A percentile compares a stretch with the other conserved stretches of the same genome.
Conservation (phyloP, 2,888 invertebrate genomes). For the Nemotelus nigrinus region DNA sequence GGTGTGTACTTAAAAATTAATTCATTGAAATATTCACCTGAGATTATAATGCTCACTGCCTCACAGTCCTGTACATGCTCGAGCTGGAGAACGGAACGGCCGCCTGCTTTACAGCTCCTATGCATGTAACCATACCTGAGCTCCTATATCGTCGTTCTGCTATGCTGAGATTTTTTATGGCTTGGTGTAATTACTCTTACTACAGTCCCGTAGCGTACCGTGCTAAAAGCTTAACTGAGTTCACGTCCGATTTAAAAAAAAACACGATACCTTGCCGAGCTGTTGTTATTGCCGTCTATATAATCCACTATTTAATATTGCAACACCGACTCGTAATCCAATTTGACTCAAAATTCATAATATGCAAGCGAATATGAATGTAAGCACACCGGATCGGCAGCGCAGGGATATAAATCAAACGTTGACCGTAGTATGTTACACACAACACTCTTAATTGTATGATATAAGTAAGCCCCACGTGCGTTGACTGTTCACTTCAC, state of each 20-base stretch:
- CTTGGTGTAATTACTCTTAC: constrained; percentile 15
- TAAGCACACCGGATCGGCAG: not conserved
- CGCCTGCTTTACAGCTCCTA: too few relatives aligned
- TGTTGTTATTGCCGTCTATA: constrained; percentile 26
- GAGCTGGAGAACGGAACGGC: not conserved
- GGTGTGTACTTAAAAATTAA: constrained; percentile 39
- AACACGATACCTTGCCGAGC: constrained; percentile 22
- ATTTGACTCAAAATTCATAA: constrained; percentile 36
- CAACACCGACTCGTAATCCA: constrained; percentile 32
- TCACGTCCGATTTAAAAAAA: constrained; percentile 33
- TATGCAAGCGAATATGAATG: not conserved
- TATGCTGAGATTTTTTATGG: constrained; percentile 37
- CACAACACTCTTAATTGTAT: constrained; percentile 19
- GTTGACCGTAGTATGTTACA: not conserved
- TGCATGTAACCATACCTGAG: too few relatives aligned
- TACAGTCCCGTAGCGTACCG: constrained; percentile 3
- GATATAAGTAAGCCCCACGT: not conserved
- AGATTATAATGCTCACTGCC: constrained; percentile 33
- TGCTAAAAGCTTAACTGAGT: constrained; percentile 12
- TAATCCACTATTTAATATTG: constrained; percentile 31
- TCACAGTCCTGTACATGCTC: not conserved
- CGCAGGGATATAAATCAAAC: not conserved
- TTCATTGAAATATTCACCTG: constrained; percentile 39
- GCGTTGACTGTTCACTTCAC: not conserved
- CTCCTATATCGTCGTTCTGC: not conserved